These are phyloP conservation scores for Xanthorhoe spadicearia DNA, from an alignment of 2,888 invertebrate genomes.

Conservation along the genomic window DNA sequence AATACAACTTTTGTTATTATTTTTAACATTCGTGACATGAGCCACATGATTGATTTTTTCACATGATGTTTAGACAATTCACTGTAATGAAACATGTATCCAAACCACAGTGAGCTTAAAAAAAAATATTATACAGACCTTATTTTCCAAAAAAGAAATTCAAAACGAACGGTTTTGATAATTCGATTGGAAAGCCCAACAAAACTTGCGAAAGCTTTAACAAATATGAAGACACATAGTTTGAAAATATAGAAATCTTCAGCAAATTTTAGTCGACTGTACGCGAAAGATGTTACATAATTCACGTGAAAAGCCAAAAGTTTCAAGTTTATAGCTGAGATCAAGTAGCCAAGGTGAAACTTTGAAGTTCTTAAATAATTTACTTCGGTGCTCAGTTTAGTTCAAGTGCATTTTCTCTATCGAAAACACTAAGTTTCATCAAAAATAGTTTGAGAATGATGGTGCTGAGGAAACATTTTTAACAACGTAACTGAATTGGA, in stretches of 20 bases:
- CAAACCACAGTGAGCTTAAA: no score
- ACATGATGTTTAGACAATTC: no score
- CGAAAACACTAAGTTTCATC: conserved; percentile 6
- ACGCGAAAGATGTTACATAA: conserved; percentile 21
- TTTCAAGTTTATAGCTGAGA: conserved; percentile 31
- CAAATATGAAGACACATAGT: background rate
- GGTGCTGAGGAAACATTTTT: background rate
- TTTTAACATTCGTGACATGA: no score
- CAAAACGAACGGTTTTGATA: no score
- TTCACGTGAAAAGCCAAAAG: conserved; percentile 24
- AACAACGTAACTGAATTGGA: background rate
- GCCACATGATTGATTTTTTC: no score
- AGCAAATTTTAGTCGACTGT: conserved; percentile 3
- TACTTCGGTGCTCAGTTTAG: conserved; percentile 9
- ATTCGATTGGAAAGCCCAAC: no score
- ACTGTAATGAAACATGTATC: no score
- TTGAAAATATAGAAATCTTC: background rate
- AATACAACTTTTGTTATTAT: no score
- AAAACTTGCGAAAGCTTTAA: background rate
- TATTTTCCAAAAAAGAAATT: no score
- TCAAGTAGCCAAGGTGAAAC: conserved; percentile 27
- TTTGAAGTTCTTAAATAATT: conserved; percentile 24
- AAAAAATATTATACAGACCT: no score
- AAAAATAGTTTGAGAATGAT: background rate
- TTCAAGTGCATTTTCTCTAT: conserved; percentile 6